Base-by-base conservation (phyloP, 2,113 vertebrate genomes). In the Uropsilus gracilis region DNA sequence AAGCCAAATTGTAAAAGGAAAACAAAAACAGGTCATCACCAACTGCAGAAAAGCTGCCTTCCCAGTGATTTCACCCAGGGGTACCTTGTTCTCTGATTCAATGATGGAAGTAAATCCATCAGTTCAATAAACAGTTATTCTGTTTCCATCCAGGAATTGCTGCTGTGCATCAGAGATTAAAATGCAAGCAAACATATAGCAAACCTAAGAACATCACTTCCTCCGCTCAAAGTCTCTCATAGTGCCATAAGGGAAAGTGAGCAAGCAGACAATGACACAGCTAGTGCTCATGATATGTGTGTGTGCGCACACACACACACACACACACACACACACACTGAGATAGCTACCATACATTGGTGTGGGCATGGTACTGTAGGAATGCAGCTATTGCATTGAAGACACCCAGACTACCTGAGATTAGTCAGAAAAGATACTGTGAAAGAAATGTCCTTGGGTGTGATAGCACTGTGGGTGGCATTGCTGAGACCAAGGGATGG, bases 311-410 rank as follows among this genome's bases (percentile, higher is more conserved):
- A 50, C 48, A 50, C 48, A 50, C 48, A 50, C 48, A 50, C 48
- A 50, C 48, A 50, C 22, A 28, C 11, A 2, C 16, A 22, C 32
- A 61, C n/a, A 6, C 75, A 39, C 24, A 20, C 9, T 34, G 53
- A 2, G 39, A 30, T n/a, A 9, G 12, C 16, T 20, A 6, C 42
- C 46, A 2, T 1, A 6, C 1, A 0, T 0, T 12, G 50, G 6
- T 10, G 3, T 42, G 61, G 11, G 34, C 1, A 11, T 11, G 1
- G 32, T 1, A 2, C 13, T 6, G 0, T 0, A 0, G 20, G 4
- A 32, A 42, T 0, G 0, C 14, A n/a, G 50, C 12, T 18, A 0
- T 20, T 55, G 53, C 53, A 55, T 1, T 42, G 69, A 68, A 46
- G 39, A 68, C 16, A 24, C 10, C 28, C 50, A 11, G 0, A 32